These are phyloP conservation scores for Luffia ferchaultella DNA, from an alignment of 2,888 invertebrate genomes.

Conservation along the genomic window DNA sequence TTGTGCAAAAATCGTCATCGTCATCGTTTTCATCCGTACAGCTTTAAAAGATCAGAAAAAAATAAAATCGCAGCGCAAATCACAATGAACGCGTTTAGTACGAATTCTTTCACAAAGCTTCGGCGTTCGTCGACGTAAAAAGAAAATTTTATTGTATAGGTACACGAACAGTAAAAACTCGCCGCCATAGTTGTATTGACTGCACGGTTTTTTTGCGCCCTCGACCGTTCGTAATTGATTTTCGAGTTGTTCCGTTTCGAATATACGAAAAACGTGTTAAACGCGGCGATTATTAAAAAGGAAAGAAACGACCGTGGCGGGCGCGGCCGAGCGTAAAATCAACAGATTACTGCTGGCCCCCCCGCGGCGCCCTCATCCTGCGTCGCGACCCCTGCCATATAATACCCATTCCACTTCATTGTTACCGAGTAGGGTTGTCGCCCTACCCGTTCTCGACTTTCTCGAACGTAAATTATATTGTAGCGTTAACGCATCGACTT, in stretches of 20 bases:
- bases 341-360: slow-evolving; percentile 59
- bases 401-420: slow-evolving; percentile 54
- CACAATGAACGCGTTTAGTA: too few relatives aligned
- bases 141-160: too few relatives aligned
- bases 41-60: too few relatives aligned
- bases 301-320: slow-evolving; percentile 33
- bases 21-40: too few relatives aligned
- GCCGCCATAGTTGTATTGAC: neutral
- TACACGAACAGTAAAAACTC: neutral
- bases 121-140: too few relatives aligned
- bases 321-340: slow-evolving; percentile 57
- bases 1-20: too few relatives aligned
- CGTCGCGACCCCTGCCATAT: slow-evolving; percentile 29
- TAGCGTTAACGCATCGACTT: neutral
- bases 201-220: neutral
- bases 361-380: slow-evolving; percentile 24
- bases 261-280: slow-evolving; percentile 38
- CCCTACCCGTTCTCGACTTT: neutral
- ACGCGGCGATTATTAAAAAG: slow-evolving; percentile 54
- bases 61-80: too few relatives aligned
- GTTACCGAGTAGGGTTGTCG: slow-evolving; percentile 49
- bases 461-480: neutral
- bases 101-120: too few relatives aligned
- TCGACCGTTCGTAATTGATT: slow-evolving; percentile 7
- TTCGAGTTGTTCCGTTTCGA: slow-evolving; percentile 6